Percentiles rank a stretch among this genome's conserved stretches.
Conservation (phyloP, 1,140 invertebrate genomes). For the Vanessa atalanta region DNA sequence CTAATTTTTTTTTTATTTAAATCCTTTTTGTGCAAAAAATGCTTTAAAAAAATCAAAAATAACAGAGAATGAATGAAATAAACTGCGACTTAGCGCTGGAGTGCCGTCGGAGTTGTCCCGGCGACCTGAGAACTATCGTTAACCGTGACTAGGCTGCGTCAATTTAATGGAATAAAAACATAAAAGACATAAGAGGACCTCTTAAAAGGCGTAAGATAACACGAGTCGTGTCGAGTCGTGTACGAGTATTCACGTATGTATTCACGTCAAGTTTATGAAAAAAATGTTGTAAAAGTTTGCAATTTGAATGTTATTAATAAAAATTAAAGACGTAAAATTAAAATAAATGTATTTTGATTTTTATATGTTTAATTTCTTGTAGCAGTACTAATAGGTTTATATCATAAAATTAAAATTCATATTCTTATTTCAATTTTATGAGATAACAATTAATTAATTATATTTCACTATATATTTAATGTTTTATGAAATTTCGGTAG, state of each 20-base stretch:
- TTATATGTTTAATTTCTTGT: no score
- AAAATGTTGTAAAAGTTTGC: neutral
- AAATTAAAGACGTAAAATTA: no score
- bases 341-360: no score
- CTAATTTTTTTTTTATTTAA: no score
- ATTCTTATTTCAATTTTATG: no score
- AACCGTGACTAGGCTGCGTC: conserved; percentile 38
- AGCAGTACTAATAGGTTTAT: no score
- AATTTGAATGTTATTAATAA: no score
- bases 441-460: no score
- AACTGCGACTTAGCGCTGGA: neutral
- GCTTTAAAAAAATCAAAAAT: neutral
- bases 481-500: no score
- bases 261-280: conserved; percentile 12
- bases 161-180: conserved; percentile 57
- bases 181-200: conserved; percentile 49
- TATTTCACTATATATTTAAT: no score
- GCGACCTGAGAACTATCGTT: conserved; percentile 29
- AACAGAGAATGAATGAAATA: neutral
- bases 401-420: no score
- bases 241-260: conserved; percentile 10
- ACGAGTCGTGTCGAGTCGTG: conserved; percentile 28
- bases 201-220: conserved; percentile 38
- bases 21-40: neutral
- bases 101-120: neutral